These are phyloP conservation scores for Alces alces DNA, from an alignment of 2,113 vertebrate genomes.

Conservation along the genomic window DNA sequence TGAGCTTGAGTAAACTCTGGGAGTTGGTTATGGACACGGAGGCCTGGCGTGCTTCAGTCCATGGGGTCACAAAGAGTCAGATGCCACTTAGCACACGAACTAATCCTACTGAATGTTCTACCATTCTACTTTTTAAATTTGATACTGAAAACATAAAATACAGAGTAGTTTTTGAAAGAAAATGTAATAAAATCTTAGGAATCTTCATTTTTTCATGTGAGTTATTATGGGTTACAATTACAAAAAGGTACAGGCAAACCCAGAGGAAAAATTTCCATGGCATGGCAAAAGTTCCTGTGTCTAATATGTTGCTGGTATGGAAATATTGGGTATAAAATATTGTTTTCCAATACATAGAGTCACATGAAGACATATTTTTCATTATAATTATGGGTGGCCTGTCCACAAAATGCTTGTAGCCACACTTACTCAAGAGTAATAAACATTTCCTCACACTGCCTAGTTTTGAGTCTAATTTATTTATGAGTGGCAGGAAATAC, in stretches of 20 bases:
- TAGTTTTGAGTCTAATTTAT: neutral
- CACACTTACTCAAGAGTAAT: neutral
- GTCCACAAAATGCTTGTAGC: neutral
- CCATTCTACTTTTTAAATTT: neutral
- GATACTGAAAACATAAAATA: neutral
- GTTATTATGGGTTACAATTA: neutral
- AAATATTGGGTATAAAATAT: neutral
- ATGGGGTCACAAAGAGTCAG: neutral
- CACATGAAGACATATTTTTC: neutral
- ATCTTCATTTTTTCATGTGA: neutral
- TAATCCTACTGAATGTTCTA: neutral
- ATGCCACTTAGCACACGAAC: neutral
- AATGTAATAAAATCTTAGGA: neutral
- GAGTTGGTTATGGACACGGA: neutral
- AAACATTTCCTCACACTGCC: neutral
- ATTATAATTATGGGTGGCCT: neutral
- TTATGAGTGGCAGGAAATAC: neutral
- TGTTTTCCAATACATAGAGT: neutral
- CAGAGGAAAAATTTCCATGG: neutral
- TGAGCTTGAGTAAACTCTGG: neutral
- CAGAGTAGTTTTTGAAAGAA: neutral
- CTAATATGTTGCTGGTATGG: neutral
- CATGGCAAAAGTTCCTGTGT: neutral
- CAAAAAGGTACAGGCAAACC: neutral
- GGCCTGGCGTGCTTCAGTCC: neutral